Conservation (phyloP, 2,113 vertebrate genomes). For the Pangasianodon hypophthalmus region DNA sequence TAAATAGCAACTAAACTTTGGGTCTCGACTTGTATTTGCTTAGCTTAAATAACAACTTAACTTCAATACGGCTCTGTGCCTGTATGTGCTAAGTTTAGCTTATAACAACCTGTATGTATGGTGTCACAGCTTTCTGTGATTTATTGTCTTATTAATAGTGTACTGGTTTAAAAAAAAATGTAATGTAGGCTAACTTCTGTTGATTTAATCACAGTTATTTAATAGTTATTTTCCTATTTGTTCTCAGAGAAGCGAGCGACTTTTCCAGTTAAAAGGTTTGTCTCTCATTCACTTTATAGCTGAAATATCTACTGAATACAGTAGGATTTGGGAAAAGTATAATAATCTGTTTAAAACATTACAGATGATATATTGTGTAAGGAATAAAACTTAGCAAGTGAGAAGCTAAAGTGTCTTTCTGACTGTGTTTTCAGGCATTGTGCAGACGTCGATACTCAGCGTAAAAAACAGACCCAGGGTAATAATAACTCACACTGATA, state of each 20-base stretch:
- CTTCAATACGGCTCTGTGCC: background rate
- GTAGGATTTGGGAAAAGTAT: background rate
- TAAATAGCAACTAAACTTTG: background rate
- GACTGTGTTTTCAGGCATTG: background rate
- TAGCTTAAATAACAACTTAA: background rate
- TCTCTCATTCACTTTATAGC: background rate
- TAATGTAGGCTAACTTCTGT: background rate
- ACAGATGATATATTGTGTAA: background rate
- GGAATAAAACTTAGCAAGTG: background rate
- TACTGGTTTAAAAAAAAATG: background rate
- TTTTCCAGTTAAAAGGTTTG: conserved; percentile 7
- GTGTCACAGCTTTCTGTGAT: background rate
- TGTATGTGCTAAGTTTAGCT: background rate
- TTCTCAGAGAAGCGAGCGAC: background rate
- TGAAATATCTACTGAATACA: background rate
- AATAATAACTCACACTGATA: background rate
- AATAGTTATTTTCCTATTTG: background rate
- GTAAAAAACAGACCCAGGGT: background rate
- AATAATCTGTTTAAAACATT: background rate
- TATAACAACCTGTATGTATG: background rate
- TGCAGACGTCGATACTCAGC: background rate
- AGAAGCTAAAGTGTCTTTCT: background rate
- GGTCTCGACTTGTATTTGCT: background rate
- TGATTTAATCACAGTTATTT: background rate
- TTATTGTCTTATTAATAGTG: background rate